Evolutionary conservation across 2,888 invertebrate genomes (phyloP), one percentile per base, ranked within the genome.

Genomic region (Aethes cnicana): DNA sequence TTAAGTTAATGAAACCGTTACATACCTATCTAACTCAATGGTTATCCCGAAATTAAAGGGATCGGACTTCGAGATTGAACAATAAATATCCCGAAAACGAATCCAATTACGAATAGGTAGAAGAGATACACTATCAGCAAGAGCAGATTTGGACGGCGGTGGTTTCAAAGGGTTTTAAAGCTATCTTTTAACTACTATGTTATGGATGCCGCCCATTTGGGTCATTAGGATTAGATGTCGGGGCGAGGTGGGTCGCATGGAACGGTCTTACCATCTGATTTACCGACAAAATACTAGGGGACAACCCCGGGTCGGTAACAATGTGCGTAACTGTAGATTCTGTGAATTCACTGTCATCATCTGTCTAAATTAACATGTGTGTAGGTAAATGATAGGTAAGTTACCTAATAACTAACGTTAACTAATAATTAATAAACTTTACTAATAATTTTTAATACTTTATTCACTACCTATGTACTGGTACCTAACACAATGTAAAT

Each of bases 1-100:
- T 76, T 64, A 66, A 80, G 74, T 73, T 80, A 82, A 83, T 81
- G 72, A 81, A 80, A 75, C 72, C 65, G 52, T 46, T 46, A 52
- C 63, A 68, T 67, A 66, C 70, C 64, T 67, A 67, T 74, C 72
- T 71, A 68, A 68, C 68, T 65, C 62, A 37, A 53, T 54, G 37
- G 52, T 39, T 50, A 33, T 49, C 23, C 33, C 39, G 39, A 47
- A 53, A 47, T 47, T 47, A 53, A 46, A 52, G 41, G 52, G 47
- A 47, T 32, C 33, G 52, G 49, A 42, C 49, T 37, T 28, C 25
- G 33, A 33, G 43, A 52, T 52, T 39, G 26, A 26, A 20, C 39
- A 18, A 37, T 52, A 46, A 52, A 52, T 52, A 52, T 39, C 43
- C 9, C 21, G 16, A 47, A 37, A 37, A 16, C n/a, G 14, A 37